Conservation (phyloP, 2,113 vertebrate genomes). For the Alethe castanea region DNA sequence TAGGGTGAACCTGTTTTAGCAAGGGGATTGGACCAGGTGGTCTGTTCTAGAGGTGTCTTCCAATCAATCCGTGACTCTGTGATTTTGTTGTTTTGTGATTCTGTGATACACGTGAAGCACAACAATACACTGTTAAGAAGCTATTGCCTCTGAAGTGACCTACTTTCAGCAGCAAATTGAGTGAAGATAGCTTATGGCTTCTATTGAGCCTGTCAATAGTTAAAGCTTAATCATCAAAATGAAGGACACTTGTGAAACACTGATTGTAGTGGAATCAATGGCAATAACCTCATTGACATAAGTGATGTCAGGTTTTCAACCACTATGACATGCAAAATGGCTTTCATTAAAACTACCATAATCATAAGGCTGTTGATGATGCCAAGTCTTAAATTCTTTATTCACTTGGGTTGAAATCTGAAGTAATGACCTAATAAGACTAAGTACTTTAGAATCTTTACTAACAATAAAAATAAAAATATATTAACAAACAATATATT, state of each 20-base stretch:
- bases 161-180: background rate
- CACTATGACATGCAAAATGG: background rate
- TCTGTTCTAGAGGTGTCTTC: background rate
- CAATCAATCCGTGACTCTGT: background rate
- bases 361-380: background rate
- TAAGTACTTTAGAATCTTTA: background rate
- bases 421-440: background rate
- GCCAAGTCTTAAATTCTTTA: background rate
- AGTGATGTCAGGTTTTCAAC: background rate
- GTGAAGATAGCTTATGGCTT: background rate
- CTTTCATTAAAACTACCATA: slow-evolving; percentile 22
- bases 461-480: background rate
- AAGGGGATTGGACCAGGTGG: background rate
- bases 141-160: background rate
- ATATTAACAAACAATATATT: background rate
- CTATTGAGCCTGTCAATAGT: background rate
- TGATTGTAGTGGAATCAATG: slow-evolving; percentile 3
- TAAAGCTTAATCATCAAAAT: background rate
- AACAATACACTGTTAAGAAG: background rate
- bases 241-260: background rate
- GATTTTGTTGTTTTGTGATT: background rate
- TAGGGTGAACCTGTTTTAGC: background rate
- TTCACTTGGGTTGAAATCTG: background rate
- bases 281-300: background rate
- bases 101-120: background rate